Evolutionary conservation across 2,888 invertebrate genomes (phyloP).

Genomic region (Phorcus lineatus): DNA sequence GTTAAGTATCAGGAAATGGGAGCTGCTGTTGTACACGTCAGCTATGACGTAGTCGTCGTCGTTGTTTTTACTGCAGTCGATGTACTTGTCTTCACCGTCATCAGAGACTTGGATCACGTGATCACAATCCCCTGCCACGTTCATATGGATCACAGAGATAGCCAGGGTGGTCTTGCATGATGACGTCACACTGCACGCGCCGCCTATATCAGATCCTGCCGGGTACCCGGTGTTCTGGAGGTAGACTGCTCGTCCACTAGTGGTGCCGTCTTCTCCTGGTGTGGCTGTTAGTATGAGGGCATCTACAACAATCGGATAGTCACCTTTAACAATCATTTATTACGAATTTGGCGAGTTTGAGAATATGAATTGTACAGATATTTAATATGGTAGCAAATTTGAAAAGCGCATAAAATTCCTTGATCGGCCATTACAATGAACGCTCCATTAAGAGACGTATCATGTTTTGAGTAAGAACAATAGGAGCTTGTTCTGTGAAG

Average conservation of each 20-base stretch:
- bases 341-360: too few relatives aligned
- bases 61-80: not conserved
- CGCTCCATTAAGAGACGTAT: too few relatives aligned
- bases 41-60: not conserved
- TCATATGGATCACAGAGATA: not conserved
- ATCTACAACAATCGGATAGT: too few relatives aligned
- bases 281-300: too few relatives aligned
- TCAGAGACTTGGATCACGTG: not conserved
- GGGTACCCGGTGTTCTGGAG: not conserved
- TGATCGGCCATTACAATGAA: too few relatives aligned
- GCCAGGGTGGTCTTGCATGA: not conserved
- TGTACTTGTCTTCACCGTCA: not conserved
- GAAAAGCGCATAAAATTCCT: too few relatives aligned
- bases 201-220: not conserved
- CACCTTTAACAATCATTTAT: too few relatives aligned
- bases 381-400: too few relatives aligned
- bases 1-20: not conserved
- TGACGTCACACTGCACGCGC: not conserved
- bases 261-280: not conserved
- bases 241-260: not conserved
- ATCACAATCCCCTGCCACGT: not conserved
- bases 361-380: too few relatives aligned
- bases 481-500: too few relatives aligned
- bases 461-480: too few relatives aligned
- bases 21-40: not conserved